Evolutionary conservation across 92 coral and sea anemone genomes (phyloP), one percentile per base, ranked within the genome.

Genomic region (Chrysogorgia sp.): DNA sequence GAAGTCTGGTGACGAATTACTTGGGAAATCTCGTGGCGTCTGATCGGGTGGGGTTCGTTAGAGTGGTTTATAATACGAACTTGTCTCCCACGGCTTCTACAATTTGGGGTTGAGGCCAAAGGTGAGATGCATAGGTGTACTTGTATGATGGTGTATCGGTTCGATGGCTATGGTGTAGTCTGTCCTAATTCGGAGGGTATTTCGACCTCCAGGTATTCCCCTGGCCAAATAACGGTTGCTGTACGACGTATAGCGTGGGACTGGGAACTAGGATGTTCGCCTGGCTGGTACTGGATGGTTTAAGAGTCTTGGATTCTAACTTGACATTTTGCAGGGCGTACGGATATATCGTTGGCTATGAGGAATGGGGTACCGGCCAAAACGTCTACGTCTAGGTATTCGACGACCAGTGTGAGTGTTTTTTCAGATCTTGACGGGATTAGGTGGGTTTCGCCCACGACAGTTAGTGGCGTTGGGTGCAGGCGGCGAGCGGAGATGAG

Each of bases 51-150:
- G 35, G 86, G 88, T 28, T 86, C 74, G 1, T 81, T 7, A 7
- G 90, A 24, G 50, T 74, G 79, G 82, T 89, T 89, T 12, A 85
- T 77, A 64, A 89, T 86, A 26, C 90, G 88, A 4, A 82, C 48
- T 23, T 81, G 26, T 85, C 58, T 45, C 80, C 85, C 7, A 89
- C 48, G 58, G 85, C 78, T 4, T 82, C 71, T 26, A 86, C 64
- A 13, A 83, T 63, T 40, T 52, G 1, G 20, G 88, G 88, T 10
- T 37, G 29, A n/a, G 90, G 86, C 79, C 85, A 84, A 4, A 40
- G 52, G 41, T 72, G 77, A 26, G 84, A 59, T 10, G 82, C 26
- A 37, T 28, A 40, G 9, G 49, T 48, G 15, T 33, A 24, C 30
- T 47, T 79, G 21, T 29, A 34, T 55, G 70, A 71, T 43, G 84